phyloP scores from a whole-genome alignment of 2,888 invertebrate species.

The Beris morrisii region DNA sequence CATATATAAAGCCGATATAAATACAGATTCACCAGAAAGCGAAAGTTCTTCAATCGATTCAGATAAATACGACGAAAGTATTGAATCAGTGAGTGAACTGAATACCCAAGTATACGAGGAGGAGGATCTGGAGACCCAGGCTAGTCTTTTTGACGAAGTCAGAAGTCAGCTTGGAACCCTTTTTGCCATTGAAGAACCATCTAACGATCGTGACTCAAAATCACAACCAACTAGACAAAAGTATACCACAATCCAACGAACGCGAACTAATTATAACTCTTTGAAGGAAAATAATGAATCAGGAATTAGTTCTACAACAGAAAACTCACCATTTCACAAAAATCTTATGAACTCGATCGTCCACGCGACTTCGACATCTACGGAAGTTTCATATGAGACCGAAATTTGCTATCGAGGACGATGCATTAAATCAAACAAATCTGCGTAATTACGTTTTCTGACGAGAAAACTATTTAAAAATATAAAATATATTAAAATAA shows the following conservation, averaged over 20 bases:
- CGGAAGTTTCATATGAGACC: slow-evolving; percentile 81
- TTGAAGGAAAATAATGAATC: slow-evolving; percentile 13
- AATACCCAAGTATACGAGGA: slow-evolving; percentile 45
- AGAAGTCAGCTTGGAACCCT: slow-evolving; percentile 52
- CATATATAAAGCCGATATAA: slow-evolving; percentile 18
- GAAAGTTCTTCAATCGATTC: not conserved
- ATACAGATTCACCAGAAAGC: slow-evolving; percentile 41
- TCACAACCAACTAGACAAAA: slow-evolving; percentile 48
- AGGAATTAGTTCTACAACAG: slow-evolving; percentile 41
- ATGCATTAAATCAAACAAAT: slow-evolving; percentile 67
- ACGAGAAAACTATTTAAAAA: too few species aligned
- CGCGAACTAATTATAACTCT: slow-evolving; percentile 42
- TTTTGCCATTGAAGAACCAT: slow-evolving; percentile 51
- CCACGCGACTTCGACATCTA: slow-evolving; percentile 72
- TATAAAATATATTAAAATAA: too few species aligned
- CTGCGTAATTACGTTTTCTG: not conserved
- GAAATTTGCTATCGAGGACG: slow-evolving; percentile 86
- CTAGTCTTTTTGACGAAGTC: slow-evolving; percentile 55
- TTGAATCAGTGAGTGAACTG: slow-evolving; percentile 36
- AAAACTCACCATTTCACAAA: slow-evolving; percentile 49
- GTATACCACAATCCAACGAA: slow-evolving; percentile 51
- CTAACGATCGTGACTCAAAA: slow-evolving; percentile 44
- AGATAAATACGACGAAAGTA: not conserved
- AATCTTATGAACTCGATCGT: slow-evolving; percentile 55
- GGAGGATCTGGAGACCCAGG: slow-evolving; percentile 52